These are phyloP conservation scores for Epirrhoe alternata DNA, from an alignment of 2,888 invertebrate species.

Conservation along the genomic window DNA sequence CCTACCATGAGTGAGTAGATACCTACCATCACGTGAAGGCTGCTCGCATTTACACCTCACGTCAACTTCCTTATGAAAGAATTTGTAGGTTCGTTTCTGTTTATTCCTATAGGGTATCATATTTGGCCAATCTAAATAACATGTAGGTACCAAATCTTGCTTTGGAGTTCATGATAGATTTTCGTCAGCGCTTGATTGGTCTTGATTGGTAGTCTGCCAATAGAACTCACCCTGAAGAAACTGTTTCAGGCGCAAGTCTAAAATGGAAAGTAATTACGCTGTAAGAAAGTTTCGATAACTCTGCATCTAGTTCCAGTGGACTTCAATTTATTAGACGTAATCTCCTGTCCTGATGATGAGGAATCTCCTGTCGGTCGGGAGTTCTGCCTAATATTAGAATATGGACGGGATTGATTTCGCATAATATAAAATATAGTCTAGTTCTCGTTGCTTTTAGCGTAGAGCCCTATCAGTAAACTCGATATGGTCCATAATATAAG, in stretches of 20 bases:
- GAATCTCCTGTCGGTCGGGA: not conserved
- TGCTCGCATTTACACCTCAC: too few species aligned
- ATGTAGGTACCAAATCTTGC: too few species aligned
- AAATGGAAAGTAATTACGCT: not conserved
- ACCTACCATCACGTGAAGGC: too few species aligned
- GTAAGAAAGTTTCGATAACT: not conserved
- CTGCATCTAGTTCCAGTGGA: not conserved
- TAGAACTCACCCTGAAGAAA: not conserved
- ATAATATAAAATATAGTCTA: not conserved
- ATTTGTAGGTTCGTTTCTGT: too few species aligned
- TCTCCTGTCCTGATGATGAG: too few species aligned
- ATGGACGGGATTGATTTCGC: slow-evolving; percentile 3
- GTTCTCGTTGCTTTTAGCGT: not conserved
- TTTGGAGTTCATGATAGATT: too few species aligned
- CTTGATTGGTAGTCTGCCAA: too few species aligned
- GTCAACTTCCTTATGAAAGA: too few species aligned
- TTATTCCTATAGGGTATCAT: too few species aligned
- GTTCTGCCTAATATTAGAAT: slow-evolving; percentile 7
- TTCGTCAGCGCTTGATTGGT: too few species aligned
- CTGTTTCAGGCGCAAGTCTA: not conserved
- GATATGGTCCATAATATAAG: not conserved
- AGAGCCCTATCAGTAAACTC: not conserved
- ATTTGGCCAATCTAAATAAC: too few species aligned
- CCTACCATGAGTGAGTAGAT: too few species aligned
- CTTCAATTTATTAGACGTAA: slow-evolving; percentile 5